These are phyloP conservation scores for Idaea biselata DNA, from an alignment of 2,888 invertebrate species.

Conservation along the genomic window DNA sequence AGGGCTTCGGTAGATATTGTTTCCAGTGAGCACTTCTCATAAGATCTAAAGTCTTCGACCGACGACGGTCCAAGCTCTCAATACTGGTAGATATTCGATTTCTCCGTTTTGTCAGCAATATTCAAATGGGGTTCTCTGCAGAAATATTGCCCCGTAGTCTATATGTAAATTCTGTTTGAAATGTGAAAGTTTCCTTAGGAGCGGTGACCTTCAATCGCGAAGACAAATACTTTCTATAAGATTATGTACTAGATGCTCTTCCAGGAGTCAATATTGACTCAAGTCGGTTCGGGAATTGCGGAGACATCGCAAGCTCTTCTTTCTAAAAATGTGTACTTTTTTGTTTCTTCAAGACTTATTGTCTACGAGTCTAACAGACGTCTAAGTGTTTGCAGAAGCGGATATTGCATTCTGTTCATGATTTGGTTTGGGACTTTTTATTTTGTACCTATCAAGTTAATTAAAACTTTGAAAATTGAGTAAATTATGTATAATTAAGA, in stretches of 20 bases:
- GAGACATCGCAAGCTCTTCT: slow-evolving; percentile 29
- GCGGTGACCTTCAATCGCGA: slow-evolving; percentile 67
- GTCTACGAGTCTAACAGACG: slow-evolving; percentile 40
- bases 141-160: slow-evolving; percentile 73
- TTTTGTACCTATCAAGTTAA: no score
- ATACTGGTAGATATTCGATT: slow-evolving; percentile 45
- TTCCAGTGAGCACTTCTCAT: not conserved
- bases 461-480: no score
- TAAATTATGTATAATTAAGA: no score
- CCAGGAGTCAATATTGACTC: slow-evolving; percentile 67
- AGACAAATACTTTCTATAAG: slow-evolving; percentile 76
- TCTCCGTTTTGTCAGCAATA: slow-evolving; percentile 64
- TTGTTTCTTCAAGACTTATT: slow-evolving; percentile 41
- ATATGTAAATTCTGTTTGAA: slow-evolving; percentile 74
- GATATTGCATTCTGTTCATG: slow-evolving; percentile 49
- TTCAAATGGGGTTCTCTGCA: slow-evolving; percentile 63
- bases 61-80: slow-evolving; percentile 27
- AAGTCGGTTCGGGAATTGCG: slow-evolving; percentile 33
- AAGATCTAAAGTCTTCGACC: slow-evolving; percentile 16
- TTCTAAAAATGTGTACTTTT: slow-evolving; percentile 38
- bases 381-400: slow-evolving; percentile 47
- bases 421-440: slow-evolving; percentile 19
- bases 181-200: slow-evolving; percentile 68
- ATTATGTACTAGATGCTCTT: slow-evolving; percentile 71
- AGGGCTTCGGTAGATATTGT: slow-evolving; percentile 24